Evolutionary conservation across 2,113 vertebrate genomes (phyloP).

Genomic region (Arvicanthis niloticus): DNA sequence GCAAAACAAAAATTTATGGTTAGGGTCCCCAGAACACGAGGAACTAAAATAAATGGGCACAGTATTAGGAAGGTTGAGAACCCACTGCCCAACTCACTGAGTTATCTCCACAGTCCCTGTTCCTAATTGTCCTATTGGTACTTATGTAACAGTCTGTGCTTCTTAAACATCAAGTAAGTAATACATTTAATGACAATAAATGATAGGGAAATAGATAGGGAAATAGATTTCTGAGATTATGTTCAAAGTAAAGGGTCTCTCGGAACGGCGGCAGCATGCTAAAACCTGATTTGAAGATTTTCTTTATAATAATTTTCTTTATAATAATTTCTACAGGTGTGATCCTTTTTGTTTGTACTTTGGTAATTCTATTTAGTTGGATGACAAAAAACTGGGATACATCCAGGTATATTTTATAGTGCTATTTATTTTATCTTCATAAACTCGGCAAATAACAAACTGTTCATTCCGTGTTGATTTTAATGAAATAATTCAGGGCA

Average conservation of each 20-base stretch:
- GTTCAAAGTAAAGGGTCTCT: neutral
- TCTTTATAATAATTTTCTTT: neutral
- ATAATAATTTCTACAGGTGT: neutral
- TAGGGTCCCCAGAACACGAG: neutral
- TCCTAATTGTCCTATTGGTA: neutral
- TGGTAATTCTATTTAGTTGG: neutral
- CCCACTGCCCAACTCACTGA: neutral
- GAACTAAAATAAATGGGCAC: neutral
- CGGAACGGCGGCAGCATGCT: neutral
- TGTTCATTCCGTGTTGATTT: neutral
- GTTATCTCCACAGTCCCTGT: neutral
- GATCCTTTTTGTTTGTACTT: neutral
- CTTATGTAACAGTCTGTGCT: neutral
- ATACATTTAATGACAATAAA: neutral
- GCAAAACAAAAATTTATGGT: neutral
- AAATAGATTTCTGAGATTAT: neutral
- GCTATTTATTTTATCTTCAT: conserved; percentile 27
- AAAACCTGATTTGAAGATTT: neutral
- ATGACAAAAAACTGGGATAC: neutral
- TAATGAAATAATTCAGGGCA: neutral
- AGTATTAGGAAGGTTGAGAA: neutral
- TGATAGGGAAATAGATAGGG: neutral
- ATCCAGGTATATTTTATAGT: neutral
- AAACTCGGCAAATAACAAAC: neutral
- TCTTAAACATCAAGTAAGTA: conserved; percentile 32